Conservation (phyloP, 2,113 vertebrate species). For the Patagioenas fasciata region DNA sequence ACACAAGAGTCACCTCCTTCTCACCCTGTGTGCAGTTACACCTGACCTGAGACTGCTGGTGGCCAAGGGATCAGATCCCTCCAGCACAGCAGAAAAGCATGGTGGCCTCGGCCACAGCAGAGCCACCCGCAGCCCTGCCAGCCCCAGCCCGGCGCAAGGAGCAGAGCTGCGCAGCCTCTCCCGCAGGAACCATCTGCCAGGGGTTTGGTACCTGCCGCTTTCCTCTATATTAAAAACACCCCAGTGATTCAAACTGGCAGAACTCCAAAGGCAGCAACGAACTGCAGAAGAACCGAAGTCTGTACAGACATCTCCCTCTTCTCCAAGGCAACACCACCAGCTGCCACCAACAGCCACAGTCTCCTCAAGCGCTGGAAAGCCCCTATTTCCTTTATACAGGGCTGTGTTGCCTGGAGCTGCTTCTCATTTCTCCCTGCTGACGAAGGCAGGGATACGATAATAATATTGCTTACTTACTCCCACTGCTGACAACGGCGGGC, state of each 20-base stretch:
- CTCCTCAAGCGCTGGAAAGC: neutral
- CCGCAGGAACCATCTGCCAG: neutral
- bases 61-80: neutral
- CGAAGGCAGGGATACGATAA: neutral
- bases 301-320: neutral
- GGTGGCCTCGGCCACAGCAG: neutral
- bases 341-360: neutral
- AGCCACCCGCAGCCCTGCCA: neutral
- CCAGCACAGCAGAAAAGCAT: neutral
- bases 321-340: neutral
- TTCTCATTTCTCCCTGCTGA: neutral
- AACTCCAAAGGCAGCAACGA: neutral
- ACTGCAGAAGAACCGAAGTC: neutral
- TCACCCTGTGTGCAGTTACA: neutral
- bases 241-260: neutral
- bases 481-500: neutral
- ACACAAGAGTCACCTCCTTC: neutral
- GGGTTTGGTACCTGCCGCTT: fast-evolving
- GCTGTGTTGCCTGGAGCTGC: neutral
- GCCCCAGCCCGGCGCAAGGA: neutral
- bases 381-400: fast-evolving
- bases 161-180: neutral
- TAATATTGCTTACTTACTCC: too few species aligned
- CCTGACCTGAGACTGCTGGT: neutral
- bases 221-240: neutral